A percentile compares a stretch with the other conserved stretches of the same genome.
phyloP scores from a whole-genome alignment of 2,888 invertebrate genomes.

The Anagyrus pseudococci region DNA sequence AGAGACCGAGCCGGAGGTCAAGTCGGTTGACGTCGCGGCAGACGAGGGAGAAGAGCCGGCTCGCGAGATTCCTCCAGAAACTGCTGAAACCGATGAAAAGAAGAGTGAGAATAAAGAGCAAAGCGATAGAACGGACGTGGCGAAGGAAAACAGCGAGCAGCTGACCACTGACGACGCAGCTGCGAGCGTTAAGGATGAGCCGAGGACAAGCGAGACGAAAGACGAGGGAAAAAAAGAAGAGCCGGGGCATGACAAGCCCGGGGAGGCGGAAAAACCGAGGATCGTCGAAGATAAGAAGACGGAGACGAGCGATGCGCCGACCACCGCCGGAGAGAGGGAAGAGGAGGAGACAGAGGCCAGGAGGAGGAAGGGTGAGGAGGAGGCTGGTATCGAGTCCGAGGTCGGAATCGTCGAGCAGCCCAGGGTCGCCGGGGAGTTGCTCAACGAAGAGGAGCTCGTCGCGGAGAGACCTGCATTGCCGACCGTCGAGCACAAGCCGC shows the following conservation, averaged over 20 bases:
- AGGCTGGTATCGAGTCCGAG: conserved; percentile 46
- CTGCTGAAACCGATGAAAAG: neutral
- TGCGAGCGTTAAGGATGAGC: neutral
- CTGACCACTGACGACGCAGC: neutral
- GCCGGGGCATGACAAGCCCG: too few relatives aligned
- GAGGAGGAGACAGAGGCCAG: conserved; percentile 12
- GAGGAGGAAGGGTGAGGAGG: conserved; percentile 33
- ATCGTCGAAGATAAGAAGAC: neutral
- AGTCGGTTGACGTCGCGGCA: conserved; percentile 13
- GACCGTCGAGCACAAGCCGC: conserved; percentile 40
- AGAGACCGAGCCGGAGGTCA: neutral
- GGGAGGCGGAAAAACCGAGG: too few relatives aligned
- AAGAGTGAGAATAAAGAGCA: neutral
- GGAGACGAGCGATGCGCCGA: neutral
- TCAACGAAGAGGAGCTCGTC: conserved; percentile 52
- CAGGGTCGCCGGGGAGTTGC: conserved; percentile 51
- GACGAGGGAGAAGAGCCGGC: neutral
- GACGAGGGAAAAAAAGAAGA: neutral
- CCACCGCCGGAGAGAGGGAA: neutral
- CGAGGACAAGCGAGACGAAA: neutral
- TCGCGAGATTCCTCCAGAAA: neutral
- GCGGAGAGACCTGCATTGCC: conserved; percentile 50
- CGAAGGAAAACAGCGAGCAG: neutral
- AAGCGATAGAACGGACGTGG: neutral
- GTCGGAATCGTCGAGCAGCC: conserved; percentile 56